Base-by-base conservation (phyloP, 2,113 vertebrate genomes). In the Irena cyanogastra region DNA sequence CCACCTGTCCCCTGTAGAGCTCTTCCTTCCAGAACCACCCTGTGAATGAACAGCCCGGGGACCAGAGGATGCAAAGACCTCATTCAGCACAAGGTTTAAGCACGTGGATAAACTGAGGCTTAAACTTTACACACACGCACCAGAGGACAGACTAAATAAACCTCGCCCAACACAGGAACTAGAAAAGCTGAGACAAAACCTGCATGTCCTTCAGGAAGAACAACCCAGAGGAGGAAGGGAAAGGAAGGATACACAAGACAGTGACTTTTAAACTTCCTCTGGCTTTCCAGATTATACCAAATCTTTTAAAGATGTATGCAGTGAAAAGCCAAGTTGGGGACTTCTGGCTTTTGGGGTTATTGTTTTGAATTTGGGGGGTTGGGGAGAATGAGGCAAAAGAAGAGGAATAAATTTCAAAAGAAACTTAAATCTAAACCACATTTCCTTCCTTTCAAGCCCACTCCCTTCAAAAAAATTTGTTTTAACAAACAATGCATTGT, bases 401-500 rank as follows among this genome's bases (percentile, higher is more conserved):
- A 76, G 78, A 81, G 69, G 90, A 93, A 88, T 78, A 93, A 52
- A 90, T 84, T 88, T 93, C 57, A 68, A 93, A 97, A 81, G 75
- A 13, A 91, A 90, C 56, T 90, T 63, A 86, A 90, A 82, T 61
- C 81, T 85, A 90, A 89, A 66, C 81, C 75, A 60, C 56, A 39
- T 87, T 96, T 97, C 94, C 95, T 93, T 94, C 91, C 93, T 90
- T 75, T 72, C 56, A 96, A 96, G 64, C 93, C 83, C 92, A 87
- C 86, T 94, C 93, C 90, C 83, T 91, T 75, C 8, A 78, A 91
- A 94, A 93, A 94, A 45, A 42, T 18, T 68, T 31, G 5, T 77
- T 91, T 93, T 87, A 92, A 90, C 87, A 92, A 96, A 91, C 66
- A 89, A 53, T 42, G 39, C 77, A 93, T 94, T 94, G 87, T 92